phyloP scores from a whole-genome alignment of 2,888 invertebrate species.

The Pheosia tremula region DNA sequence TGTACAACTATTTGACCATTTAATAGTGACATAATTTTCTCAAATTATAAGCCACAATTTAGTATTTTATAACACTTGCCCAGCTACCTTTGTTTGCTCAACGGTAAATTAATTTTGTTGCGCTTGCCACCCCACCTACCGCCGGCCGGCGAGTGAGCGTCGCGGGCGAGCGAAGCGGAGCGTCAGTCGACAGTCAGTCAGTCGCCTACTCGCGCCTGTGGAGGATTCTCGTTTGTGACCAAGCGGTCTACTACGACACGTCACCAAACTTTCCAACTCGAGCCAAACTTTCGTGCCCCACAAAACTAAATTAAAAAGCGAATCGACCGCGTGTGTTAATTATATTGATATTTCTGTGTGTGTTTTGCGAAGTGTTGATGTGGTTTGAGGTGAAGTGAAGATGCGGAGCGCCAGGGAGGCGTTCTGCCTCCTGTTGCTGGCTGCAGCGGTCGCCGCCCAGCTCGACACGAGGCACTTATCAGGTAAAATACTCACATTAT shows the following conservation, averaged over 20 bases:
- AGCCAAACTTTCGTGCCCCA: constrained; percentile 63
- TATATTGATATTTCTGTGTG: constrained; percentile 51
- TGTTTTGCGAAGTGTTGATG: constrained; percentile 73
- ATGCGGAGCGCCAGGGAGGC: constrained; percentile 80
- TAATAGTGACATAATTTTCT: no score
- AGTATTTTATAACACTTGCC: no score
- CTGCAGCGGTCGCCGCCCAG: constrained; percentile 66
- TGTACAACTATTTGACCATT: no score
- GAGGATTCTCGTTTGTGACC: constrained; percentile 32
- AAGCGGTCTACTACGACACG: constrained; percentile 54
- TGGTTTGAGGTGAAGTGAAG: constrained; percentile 69
- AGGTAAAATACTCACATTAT: constrained; percentile 54
- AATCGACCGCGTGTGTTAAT: constrained; percentile 45
- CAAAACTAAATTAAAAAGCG: constrained; percentile 28
- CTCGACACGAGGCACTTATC: constrained; percentile 76
- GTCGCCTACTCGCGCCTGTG: constrained; percentile 62
- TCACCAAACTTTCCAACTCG: constrained; percentile 74
- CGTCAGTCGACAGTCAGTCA: constrained; percentile 29
- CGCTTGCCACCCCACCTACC: constrained; percentile 59
- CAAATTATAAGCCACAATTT: no score
- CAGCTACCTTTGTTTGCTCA: neutral
- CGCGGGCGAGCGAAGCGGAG: no score
- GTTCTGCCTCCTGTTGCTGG: constrained; percentile 72
- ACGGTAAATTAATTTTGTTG: constrained; percentile 11
- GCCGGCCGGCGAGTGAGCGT: constrained; percentile 45